Percentiles rank a stretch among this genome's conserved stretches.
phyloP scores from a whole-genome alignment of 2,888 invertebrate species.

The Celastrina argiolus region DNA sequence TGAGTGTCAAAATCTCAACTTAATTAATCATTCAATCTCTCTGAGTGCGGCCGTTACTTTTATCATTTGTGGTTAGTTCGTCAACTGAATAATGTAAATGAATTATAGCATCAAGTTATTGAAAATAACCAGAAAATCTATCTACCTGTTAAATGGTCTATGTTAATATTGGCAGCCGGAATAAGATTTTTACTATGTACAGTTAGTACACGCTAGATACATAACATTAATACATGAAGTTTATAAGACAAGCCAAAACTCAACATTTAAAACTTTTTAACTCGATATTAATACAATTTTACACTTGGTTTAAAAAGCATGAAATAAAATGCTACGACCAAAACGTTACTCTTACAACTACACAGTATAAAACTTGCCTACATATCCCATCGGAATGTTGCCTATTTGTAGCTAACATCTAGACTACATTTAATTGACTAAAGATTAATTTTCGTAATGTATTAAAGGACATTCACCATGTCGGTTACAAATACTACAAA shows the following conservation, averaged over 20 bases:
- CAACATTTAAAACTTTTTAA: not conserved
- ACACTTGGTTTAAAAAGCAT: not conserved
- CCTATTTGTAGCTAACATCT: not conserved
- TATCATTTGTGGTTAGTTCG: too few species aligned
- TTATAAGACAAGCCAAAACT: not conserved
- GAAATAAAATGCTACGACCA: not conserved
- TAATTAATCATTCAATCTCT: too few species aligned
- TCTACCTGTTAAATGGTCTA: not conserved
- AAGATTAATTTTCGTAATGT: not conserved
- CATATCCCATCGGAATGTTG: not conserved
- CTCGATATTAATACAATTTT: not conserved
- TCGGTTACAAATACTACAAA: not conserved
- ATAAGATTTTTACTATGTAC: not conserved
- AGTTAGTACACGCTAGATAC: not conserved
- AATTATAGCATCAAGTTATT: too few species aligned
- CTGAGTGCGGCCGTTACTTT: too few species aligned
- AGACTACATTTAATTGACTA: slow-evolving; percentile 10
- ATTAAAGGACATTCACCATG: not conserved
- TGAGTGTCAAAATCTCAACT: too few species aligned
- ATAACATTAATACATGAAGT: not conserved
- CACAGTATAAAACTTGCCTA: not conserved
- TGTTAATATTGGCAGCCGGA: not conserved
- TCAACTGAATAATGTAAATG: too few species aligned
- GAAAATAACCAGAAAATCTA: too few species aligned
- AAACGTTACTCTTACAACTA: not conserved